phyloP scores from a whole-genome alignment of 2,797 vertebrate species.

The Pseudochromis fuscus region DNA sequence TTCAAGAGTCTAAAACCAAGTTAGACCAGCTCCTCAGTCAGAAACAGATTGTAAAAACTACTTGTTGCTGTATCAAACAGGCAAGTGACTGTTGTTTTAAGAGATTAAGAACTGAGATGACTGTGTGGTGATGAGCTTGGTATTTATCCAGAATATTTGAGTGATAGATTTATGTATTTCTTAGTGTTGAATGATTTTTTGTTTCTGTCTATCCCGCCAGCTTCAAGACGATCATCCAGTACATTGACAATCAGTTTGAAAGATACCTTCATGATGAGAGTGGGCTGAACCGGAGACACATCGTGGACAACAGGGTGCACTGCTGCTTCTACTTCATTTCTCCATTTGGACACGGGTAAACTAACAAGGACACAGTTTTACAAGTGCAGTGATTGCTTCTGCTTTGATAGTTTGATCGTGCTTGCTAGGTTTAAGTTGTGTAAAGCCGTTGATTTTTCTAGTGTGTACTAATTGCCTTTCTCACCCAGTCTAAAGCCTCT shows the following conservation, averaged over 20 bases:
- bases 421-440: not conserved
- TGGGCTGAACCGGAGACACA: conserved; percentile 95
- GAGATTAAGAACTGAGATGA: too few species aligned
- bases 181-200: too few species aligned
- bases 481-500: conserved; percentile 87
- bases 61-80: too few species aligned
- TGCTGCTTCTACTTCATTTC: conserved; percentile 99
- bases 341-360: conserved; percentile 96
- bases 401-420: too few species aligned
- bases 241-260: conserved; percentile 98
- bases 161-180: not conserved
- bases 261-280: conserved; percentile 98
- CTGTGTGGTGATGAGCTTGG: too few species aligned
- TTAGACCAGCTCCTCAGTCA: too few species aligned
- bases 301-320: conserved; percentile 96
- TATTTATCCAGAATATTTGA: not conserved
- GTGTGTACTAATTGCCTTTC: not conserved
- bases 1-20: too few species aligned
- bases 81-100: too few species aligned
- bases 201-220: conserved; percentile 72
- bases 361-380: conserved; percentile 4
- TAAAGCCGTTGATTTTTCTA: not conserved
- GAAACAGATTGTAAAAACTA: too few species aligned
- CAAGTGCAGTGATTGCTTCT: too few species aligned
- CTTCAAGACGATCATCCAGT: conserved; percentile 98